Conservation (phyloP, 2,888 invertebrate species). For the Chaetogeoica ovagalla region DNA sequence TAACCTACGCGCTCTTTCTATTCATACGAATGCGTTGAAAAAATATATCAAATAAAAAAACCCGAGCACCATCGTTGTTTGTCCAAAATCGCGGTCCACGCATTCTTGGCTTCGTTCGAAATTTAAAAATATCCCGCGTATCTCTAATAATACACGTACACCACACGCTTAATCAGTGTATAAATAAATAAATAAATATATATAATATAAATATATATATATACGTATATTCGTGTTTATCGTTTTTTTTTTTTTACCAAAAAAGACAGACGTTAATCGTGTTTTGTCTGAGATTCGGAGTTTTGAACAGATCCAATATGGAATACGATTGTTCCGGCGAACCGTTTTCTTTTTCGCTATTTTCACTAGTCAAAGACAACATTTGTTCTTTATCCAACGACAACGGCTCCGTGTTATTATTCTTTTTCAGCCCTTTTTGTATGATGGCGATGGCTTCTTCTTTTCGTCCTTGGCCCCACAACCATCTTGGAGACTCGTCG, state of each 20-base stretch:
- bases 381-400: constrained; percentile 58
- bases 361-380: constrained; percentile 61
- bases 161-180: too few relatives aligned
- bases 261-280: constrained; percentile 79
- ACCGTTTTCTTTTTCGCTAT: constrained; percentile 38
- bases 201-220: too few relatives aligned
- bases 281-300: constrained; percentile 76
- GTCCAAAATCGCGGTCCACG: not conserved
- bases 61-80: too few relatives aligned
- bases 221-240: not conserved
- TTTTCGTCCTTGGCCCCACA: constrained; percentile 79
- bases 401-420: constrained; percentile 59
- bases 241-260: constrained; percentile 63
- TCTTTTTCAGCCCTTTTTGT: constrained; percentile 74
- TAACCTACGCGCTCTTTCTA: too few relatives aligned
- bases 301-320: constrained; percentile 75
- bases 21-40: too few relatives aligned
- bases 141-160: too few relatives aligned
- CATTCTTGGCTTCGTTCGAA: too few relatives aligned
- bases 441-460: constrained; percentile 76
- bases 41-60: too few relatives aligned
- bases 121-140: not conserved
- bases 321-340: constrained; percentile 60
- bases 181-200: too few relatives aligned
- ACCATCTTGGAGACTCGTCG: constrained; percentile 87